Evolutionary conservation across 2,797 vertebrate genomes (phyloP), one percentile per base, ranked within the genome.

Genomic region (Setipinna tenuifilis): DNA sequence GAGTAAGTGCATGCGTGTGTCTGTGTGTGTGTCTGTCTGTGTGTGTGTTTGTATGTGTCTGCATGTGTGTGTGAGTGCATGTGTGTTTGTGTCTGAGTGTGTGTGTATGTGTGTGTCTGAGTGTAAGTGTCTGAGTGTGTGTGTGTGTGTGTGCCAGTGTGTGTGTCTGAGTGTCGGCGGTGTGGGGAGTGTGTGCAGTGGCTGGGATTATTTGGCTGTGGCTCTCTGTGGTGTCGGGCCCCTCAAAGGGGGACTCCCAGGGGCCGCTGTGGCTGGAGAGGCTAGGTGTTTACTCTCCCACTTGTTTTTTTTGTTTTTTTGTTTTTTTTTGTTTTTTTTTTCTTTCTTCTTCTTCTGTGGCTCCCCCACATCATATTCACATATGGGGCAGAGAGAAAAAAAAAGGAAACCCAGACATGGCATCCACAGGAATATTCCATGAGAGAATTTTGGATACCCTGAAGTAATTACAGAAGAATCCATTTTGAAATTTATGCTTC

Each of bases 391-490:
- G 89, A 28, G 14, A 71, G 14, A 7, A 31, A 17, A 71, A 28
- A 71, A 71, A 17, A 12, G 2, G 14, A 75, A 93, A 81, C 86
- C 58, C 91, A 91, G 88, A 93, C 92, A 92, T 94, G 93, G 92
- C 88, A 89, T 89, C 87, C 91, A 89, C 92, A 93, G 93, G 95
- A 94, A 95, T 87, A 91, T 93, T 94, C 92, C 95, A 95, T 93
- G 86, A 91, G 94, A 95, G 95, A 94, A 92, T 87, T 89, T 87
- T 84, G 92, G 90, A 92, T 93, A 93, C 94, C 94, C 95, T 91
- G 89, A 94, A 93, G 94, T 94, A 95, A 96, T 96, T 96, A 96
- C 87, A 88, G 90, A 88, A 85, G 90, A 92, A 89, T 94, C 90
- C 81, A 87, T 90, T 90, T 90, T 90, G 84, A 89, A 89, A 93